Base-by-base conservation (phyloP, 2,113 vertebrate genomes). In the Lycaon pictus region DNA sequence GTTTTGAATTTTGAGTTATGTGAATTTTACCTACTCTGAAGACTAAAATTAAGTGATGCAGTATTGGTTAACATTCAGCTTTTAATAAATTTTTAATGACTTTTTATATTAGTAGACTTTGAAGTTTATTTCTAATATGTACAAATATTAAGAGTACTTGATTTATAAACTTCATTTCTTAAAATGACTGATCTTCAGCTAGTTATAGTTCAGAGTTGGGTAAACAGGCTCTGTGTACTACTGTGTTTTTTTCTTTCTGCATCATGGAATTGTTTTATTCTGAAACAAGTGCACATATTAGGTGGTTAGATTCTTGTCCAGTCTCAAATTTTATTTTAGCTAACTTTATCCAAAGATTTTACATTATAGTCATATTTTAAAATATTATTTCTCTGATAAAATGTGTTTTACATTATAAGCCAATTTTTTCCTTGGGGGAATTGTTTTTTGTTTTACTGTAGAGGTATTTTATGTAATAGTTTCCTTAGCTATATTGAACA, bases 51-150 rank as follows among this genome's bases (percentile, higher is more conserved):
- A 32, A 93, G 13, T 93, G 12, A 84, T 87, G 85, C 22, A 69
- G 6, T 96, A 83, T 89, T 93, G 79, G 43, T 91, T 85, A 93
- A 77, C 51, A 76, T 89, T 96, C 92, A 79, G 7, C 32, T 88
- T 97, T 96, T 84, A 94, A 90, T 81, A 93, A 86, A 29, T 71
- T 83, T 92, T 88, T 90, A 93, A 27, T 88, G 35, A 95, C 91
- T 5, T 86, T 95, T 76, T 76, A 16, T 76, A 82, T 82, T 74
- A 88, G 65, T 80, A 81, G 69, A 71, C n/a, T 82, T 97, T 65
- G 84, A 29, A 90, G 11, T 88, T 93, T 92, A 93, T 85, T 95
- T 89, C 56, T 89, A 88, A 74, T 74, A 48, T 95, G 37, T 90
- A 62, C 17, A 77, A 76, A 20, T 96, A 80, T 65, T 95, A 93